phyloP scores from a whole-genome alignment of 2,797 vertebrate genomes.

The Buphagus erythrorhynchus region DNA sequence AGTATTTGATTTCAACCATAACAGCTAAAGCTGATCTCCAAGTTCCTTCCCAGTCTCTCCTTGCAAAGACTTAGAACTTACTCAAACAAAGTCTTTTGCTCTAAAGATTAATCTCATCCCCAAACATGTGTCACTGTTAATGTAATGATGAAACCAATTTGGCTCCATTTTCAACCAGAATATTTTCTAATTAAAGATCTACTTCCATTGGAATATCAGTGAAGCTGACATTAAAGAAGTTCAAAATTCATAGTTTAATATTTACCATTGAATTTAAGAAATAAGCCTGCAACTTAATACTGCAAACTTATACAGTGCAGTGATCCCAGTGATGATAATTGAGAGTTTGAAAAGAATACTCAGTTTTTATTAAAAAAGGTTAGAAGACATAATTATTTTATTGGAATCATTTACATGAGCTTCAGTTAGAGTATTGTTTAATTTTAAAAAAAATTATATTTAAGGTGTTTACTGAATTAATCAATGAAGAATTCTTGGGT shows the following conservation, averaged over 20 bases:
- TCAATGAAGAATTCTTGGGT: not conserved
- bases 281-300: not conserved
- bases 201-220: not conserved
- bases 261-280: not conserved
- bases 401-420: not conserved
- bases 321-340: not conserved
- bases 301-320: not conserved
- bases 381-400: not conserved
- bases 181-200: not conserved
- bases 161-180: not conserved
- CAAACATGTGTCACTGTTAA: not conserved
- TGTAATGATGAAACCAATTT: not conserved
- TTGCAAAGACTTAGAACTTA: not conserved
- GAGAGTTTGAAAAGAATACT: not conserved
- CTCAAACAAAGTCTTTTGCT: not conserved
- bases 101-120: not conserved
- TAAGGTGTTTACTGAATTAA: not conserved
- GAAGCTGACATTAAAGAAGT: not conserved
- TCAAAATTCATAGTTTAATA: not conserved
- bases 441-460: not conserved
- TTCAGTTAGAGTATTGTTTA: not conserved
- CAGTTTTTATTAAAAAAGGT: not conserved
- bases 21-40: slow-evolving; percentile 17
- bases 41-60: not conserved
- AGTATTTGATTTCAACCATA: slow-evolving; percentile 39